Percentiles rank a stretch among this genome's conserved stretches.
phyloP scores from a whole-genome alignment of 2,113 vertebrate species.

The Callocephalon fimbriatum region DNA sequence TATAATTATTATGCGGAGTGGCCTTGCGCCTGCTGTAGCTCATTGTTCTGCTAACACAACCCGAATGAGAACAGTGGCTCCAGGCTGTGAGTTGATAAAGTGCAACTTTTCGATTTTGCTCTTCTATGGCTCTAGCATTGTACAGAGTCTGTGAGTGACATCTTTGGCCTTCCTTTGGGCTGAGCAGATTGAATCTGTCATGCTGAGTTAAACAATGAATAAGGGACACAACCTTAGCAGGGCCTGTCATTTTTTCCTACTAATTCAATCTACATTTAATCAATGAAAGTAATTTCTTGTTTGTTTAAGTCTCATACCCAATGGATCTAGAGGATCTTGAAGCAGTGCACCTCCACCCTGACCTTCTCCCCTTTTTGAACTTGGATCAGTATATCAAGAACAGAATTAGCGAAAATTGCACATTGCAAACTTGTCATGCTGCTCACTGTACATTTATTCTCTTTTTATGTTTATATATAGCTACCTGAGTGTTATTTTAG shows the following conservation, averaged over 20 bases:
- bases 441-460: not conserved
- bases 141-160: slow-evolving; percentile 79
- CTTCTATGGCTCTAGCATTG: slow-evolving; percentile 76
- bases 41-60: slow-evolving; percentile 83
- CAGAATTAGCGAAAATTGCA: slow-evolving; percentile 25
- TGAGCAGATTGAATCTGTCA: slow-evolving; percentile 91
- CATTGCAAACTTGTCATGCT: not conserved
- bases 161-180: slow-evolving; percentile 79
- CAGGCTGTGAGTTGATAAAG: slow-evolving; percentile 87
- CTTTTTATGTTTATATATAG: not conserved
- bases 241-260: slow-evolving; percentile 81
- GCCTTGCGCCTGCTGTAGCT: slow-evolving; percentile 78
- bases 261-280: slow-evolving; percentile 91
- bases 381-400: slow-evolving; percentile 36
- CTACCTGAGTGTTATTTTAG: not conserved
- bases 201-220: slow-evolving; percentile 86
- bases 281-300: slow-evolving; percentile 89
- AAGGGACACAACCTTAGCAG: slow-evolving; percentile 82
- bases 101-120: slow-evolving; percentile 87
- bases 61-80: slow-evolving; percentile 82
- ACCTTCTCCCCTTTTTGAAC: slow-evolving; percentile 63
- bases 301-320: slow-evolving; percentile 86
- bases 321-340: slow-evolving; percentile 73
- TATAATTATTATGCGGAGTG: slow-evolving; percentile 81
- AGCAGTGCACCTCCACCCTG: slow-evolving; percentile 66